Evolutionary conservation across 2,113 vertebrate species (phyloP).

Genomic region (Ictalurus furcatus): DNA sequence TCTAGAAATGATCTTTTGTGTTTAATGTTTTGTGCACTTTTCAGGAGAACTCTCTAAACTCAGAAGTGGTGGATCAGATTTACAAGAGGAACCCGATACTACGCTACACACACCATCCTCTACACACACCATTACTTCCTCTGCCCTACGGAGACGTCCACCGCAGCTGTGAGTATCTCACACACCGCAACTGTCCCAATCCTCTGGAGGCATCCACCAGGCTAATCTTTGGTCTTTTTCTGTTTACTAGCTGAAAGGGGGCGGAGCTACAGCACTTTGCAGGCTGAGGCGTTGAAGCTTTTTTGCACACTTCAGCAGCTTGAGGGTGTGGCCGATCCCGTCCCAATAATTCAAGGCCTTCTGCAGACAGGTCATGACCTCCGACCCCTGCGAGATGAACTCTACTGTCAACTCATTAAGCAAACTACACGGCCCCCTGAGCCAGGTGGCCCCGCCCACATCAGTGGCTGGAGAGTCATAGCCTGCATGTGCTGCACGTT

Average conservation of each 20-base stretch:
- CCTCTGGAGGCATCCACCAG: not conserved
- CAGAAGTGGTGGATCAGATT: conserved; percentile 94
- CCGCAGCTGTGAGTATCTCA: conserved; percentile 73
- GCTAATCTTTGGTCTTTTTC: not conserved
- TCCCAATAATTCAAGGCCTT: conserved; percentile 87
- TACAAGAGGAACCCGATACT: conserved; percentile 97
- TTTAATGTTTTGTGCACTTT: conserved; percentile 11
- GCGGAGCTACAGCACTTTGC: conserved; percentile 87
- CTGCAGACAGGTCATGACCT: conserved; percentile 92
- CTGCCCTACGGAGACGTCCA: conserved; percentile 94
- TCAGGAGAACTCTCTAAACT: conserved; percentile 95
- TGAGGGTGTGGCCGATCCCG: conserved; percentile 84
- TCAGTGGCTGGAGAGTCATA: conserved; percentile 89
- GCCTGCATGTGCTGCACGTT: conserved; percentile 91
- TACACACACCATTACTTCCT: conserved; percentile 91
- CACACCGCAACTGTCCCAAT: not conserved
- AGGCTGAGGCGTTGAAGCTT: conserved; percentile 91
- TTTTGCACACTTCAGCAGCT: conserved; percentile 93
- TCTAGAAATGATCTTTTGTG: not conserved
- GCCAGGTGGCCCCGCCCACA: conserved; percentile 77
- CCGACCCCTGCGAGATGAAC: conserved; percentile 86
- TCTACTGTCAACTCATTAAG: conserved; percentile 96
- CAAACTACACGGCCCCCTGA: conserved; percentile 86
- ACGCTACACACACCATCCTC: conserved; percentile 88
- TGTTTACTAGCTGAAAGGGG: conserved; percentile 55